phyloP scores from a whole-genome alignment of 2,888 invertebrate species.

The Lamproptera curius region DNA sequence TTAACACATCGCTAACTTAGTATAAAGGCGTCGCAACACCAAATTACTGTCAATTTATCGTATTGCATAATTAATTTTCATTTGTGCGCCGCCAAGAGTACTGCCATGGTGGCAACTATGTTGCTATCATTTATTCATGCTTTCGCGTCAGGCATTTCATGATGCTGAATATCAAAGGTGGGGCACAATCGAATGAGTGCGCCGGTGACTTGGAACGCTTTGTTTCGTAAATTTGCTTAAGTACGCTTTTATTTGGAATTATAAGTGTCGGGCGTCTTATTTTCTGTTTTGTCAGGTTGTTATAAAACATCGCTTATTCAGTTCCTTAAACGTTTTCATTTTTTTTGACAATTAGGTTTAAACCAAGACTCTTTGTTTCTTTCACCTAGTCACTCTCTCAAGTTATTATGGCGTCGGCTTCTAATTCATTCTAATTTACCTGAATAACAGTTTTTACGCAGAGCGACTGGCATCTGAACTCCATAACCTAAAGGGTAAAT shows the following conservation, averaged over 20 bases:
- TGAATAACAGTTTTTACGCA: too few relatives aligned
- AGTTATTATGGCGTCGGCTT: too few relatives aligned
- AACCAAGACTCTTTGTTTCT: too few relatives aligned
- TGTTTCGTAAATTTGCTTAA: conserved; percentile 16
- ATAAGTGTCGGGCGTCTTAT: too few relatives aligned
- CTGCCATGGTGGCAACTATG: conserved; percentile 45
- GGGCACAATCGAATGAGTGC: conserved; percentile 33
- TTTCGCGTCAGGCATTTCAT: conserved; percentile 46
- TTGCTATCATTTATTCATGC: conserved; percentile 58
- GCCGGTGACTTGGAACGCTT: conserved; percentile 17
- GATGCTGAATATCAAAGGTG: conserved; percentile 41
- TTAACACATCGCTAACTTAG: conserved; percentile 27
- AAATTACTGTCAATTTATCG: conserved; percentile 67
- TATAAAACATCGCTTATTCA: too few relatives aligned
- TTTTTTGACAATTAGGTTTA: too few relatives aligned
- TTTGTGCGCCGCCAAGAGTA: conserved; percentile 49
- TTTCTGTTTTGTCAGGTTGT: too few relatives aligned
- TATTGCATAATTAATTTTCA: conserved; percentile 67
- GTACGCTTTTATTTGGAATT: conserved; percentile 15
- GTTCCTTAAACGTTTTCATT: conserved; percentile 16
- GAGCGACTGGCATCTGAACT: too few relatives aligned
- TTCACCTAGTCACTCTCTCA: too few relatives aligned
- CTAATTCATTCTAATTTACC: too few relatives aligned
- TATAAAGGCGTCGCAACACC: conserved; percentile 38
- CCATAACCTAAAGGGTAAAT: too few relatives aligned